phyloP scores from a whole-genome alignment of 1,140 invertebrate species.

The Cydia pomonella region DNA sequence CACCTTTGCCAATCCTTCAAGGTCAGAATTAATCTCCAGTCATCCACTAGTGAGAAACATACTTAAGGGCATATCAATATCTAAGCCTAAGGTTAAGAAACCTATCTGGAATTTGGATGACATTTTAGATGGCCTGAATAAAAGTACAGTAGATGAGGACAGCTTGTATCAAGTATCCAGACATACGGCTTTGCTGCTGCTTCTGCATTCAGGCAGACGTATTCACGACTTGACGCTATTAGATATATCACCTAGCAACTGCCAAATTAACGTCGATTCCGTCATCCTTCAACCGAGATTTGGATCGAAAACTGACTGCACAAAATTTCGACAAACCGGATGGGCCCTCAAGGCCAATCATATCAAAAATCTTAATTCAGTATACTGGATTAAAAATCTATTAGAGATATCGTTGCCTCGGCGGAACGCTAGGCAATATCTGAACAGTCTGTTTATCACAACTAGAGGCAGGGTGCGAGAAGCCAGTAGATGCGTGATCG shows the following conservation, averaged over 20 bases:
- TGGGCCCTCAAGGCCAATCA: slow-evolving; percentile 40
- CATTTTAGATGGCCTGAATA: background rate
- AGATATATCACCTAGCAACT: slow-evolving; percentile 8
- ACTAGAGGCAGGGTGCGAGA: slow-evolving; percentile 43
- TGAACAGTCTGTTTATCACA: slow-evolving; percentile 35
- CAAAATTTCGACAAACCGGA: slow-evolving; percentile 45
- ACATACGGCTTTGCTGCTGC: background rate
- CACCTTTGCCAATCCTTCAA: slow-evolving; percentile 6
- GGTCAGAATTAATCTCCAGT: background rate
- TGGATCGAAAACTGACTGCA: slow-evolving; percentile 53
- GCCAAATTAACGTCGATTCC: slow-evolving; percentile 17
- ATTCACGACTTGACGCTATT: slow-evolving; percentile 24
- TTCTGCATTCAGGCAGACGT: too few species aligned
- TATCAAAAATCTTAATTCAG: background rate
- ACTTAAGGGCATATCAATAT: slow-evolving; percentile 7
- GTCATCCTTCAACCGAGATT: slow-evolving; percentile 50
- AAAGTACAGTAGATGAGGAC: background rate
- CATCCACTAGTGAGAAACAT: background rate
- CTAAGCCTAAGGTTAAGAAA: slow-evolving; percentile 14
- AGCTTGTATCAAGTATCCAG: slow-evolving; percentile 14
- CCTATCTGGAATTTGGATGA: background rate
- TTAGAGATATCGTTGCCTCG: slow-evolving; percentile 11
- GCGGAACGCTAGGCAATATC: background rate
- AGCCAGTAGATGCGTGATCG: slow-evolving; percentile 48
- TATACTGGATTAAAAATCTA: slow-evolving; percentile 30